Percentiles rank a stretch among this genome's conserved stretches.
phyloP scores from a whole-genome alignment of 2,888 invertebrate species.

The Cataglyphis altisquamis region DNA sequence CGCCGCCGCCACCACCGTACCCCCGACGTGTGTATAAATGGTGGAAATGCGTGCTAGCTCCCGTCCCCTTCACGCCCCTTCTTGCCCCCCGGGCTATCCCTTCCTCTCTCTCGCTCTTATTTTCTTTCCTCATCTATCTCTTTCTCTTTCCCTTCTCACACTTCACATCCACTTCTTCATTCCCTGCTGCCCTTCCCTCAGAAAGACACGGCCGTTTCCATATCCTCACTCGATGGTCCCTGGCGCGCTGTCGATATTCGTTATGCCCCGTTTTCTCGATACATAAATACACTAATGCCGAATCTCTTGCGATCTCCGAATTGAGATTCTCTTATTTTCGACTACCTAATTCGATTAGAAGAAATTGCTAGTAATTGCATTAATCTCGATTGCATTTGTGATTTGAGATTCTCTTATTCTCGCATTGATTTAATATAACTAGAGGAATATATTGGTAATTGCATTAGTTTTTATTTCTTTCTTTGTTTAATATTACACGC shows the following conservation, averaged over 20 bases:
- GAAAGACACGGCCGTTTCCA: constrained; percentile 40
- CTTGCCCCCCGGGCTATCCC: constrained; percentile 34
- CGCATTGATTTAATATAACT: neutral
- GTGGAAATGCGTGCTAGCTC: constrained; percentile 73
- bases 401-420: neutral
- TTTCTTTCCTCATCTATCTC: constrained; percentile 6
- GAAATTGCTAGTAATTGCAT: constrained; percentile 16
- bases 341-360: neutral
- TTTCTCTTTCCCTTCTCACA: constrained; percentile 17
- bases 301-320: constrained; percentile 23
- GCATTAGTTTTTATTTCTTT: constrained; percentile 13
- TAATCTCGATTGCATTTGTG: neutral
- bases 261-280: constrained; percentile 5
- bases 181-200: constrained; percentile 22
- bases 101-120: constrained; percentile 9
- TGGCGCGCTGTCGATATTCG: constrained; percentile 39
- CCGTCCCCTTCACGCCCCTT: constrained; percentile 28
- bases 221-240: constrained; percentile 55
- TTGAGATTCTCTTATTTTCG: constrained; percentile 18
- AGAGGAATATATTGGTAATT: constrained; percentile 6
- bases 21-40: constrained; percentile 71
- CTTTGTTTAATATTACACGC: too few species aligned
- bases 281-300: constrained; percentile 30
- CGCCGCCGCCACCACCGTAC: constrained; percentile 55
- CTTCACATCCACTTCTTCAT: constrained; percentile 33